Evolutionary conservation across 1,140 invertebrate species (phyloP), one percentile per base, ranked within the genome.

Genomic region (Drosophila willistoni): DNA sequence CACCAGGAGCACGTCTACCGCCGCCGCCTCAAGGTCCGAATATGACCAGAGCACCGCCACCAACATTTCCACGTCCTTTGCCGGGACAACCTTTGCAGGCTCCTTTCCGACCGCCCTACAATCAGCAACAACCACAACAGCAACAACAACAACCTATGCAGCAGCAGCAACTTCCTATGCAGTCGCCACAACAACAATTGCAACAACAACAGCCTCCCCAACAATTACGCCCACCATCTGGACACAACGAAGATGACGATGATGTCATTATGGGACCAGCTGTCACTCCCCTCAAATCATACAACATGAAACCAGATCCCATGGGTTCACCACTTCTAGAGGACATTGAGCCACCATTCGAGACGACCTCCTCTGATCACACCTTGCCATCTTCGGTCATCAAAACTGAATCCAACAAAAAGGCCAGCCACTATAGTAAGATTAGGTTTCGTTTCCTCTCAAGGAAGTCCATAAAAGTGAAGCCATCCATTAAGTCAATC

Each of bases 81-180:
- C 83, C 80, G 7, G 81, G 79, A 34, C 86, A 90, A 44, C 90
- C 81, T 44, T 59, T 77, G 60, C 90, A 85, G 77, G 73, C 79
- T 44, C 78, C 78, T 7, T 86, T 71, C 19, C 68, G 79, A 73
- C 77, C 84, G 61, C 51, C 77, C 77, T 91, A 89, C 92, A 94
- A 95, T 95, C 91, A 96, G 95, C 89, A 95, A 95, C 89, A 95
- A 95, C 44, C 94, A 94, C 57, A 64, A 44, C 82, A 64, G 10
- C 79, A 66, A 4, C 84, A 73, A 17, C 66, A 68, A 10, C 81
- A 66, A 13, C 81, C 72, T 1, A 66, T 70, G n/a, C 72, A 68
- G 19, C 84, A 57, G 39, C 77, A 64, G 42, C 71, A 74, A 14
- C 68, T 61, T 17, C 70, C 22, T 9, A 74, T 60, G 6, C 73